A percentile compares a stretch with the other conserved stretches of the same genome.
Evolutionary conservation across 2,113 vertebrate species (phyloP).

Genomic region (Calyptommatus sinebrachiatus): DNA sequence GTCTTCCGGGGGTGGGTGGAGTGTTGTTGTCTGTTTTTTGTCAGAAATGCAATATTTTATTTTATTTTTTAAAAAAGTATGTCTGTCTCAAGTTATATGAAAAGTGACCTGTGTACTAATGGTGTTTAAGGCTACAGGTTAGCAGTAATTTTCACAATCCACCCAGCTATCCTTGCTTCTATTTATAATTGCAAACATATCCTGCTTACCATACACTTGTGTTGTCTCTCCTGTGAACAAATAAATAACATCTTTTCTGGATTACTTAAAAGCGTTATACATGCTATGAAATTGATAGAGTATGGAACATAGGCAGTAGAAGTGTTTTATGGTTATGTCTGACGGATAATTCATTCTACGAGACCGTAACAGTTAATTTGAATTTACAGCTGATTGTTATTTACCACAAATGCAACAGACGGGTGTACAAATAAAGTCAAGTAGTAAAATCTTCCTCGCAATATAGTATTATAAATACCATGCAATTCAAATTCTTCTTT

Average conservation of each 20-base stretch:
- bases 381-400: conserved; percentile 42
- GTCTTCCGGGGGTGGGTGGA: too few species aligned
- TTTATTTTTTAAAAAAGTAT: too few species aligned
- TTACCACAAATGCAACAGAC: conserved; percentile 33
- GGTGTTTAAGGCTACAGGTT: neutral
- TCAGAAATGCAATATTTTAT: too few species aligned
- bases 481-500: conserved; percentile 37
- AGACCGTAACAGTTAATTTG: conserved; percentile 36
- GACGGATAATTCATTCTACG: conserved; percentile 21
- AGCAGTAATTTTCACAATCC: neutral
- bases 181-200: neutral
- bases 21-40: too few species aligned
- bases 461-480: conserved; percentile 26
- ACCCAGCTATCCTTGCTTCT: too few species aligned
- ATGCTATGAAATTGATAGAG: conserved; percentile 10
- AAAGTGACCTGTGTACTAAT: neutral
- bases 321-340: conserved; percentile 15
- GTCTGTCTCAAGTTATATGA: neutral
- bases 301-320: neutral
- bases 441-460: conserved; percentile 4
- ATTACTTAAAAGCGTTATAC: neutral
- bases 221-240: conserved; percentile 9
- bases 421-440: conserved; percentile 42
- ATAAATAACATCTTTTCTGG: neutral
- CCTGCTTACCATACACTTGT: neutral